Evolutionary conservation across 2,113 vertebrate genomes (phyloP).

Genomic region (Indicator indicator): DNA sequence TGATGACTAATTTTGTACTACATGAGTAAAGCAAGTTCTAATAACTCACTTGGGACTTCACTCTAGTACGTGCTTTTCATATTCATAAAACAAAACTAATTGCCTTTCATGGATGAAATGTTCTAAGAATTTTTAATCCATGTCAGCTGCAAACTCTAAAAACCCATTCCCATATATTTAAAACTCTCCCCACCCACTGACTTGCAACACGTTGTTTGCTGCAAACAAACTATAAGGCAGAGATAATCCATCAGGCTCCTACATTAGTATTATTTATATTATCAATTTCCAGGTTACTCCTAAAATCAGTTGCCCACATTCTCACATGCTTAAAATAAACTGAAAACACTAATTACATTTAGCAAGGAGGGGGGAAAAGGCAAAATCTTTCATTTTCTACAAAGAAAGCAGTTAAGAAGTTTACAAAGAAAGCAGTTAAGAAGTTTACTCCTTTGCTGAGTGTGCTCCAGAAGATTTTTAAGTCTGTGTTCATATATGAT

Average conservation of each 20-base stretch:
- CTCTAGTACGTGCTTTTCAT: slow-evolving; percentile 71
- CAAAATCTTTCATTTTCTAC: neutral
- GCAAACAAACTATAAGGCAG: slow-evolving; percentile 15
- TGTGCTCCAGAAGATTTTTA: neutral
- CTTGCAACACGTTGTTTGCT: slow-evolving; percentile 35
- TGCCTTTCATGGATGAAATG: slow-evolving; percentile 74
- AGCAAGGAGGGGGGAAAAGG: neutral
- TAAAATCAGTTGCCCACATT: neutral
- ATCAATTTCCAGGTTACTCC: neutral
- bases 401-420: neutral
- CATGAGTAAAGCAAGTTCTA: slow-evolving; percentile 69
- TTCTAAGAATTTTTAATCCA: slow-evolving; percentile 71
- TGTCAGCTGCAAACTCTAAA: slow-evolving; percentile 62
- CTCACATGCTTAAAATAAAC: neutral
- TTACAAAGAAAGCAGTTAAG: neutral
- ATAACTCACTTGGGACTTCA: slow-evolving; percentile 75
- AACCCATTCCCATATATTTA: slow-evolving; percentile 30
- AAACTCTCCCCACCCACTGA: slow-evolving; percentile 34
- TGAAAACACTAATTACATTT: neutral
- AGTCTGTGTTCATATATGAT: fast-evolving
- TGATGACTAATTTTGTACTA: slow-evolving; percentile 74
- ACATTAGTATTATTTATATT: neutral
- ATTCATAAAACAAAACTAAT: slow-evolving; percentile 77
- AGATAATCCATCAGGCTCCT: neutral
- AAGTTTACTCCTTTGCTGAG: neutral